These are phyloP conservation scores for Coryphaenoides rupestris DNA, from an alignment of 2,113 vertebrate genomes.

Conservation along the genomic window DNA sequence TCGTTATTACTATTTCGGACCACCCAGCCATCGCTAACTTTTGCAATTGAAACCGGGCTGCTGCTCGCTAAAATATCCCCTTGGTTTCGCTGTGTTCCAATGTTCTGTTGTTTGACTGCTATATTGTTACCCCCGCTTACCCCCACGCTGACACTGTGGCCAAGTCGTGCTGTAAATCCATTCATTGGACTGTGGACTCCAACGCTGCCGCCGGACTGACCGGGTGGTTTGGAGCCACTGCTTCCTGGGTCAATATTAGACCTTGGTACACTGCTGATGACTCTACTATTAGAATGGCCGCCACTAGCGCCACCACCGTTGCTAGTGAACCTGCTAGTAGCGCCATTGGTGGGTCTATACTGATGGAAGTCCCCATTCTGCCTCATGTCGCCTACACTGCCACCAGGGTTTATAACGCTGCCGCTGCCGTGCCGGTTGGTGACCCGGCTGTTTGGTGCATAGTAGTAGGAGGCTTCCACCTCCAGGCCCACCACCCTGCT, in stretches of 20 bases:
- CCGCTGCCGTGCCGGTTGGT: not conserved
- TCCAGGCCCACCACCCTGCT: slow-evolving; percentile 73
- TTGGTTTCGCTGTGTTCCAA: slow-evolving; percentile 22
- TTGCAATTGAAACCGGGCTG: slow-evolving; percentile 18
- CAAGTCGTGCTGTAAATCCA: slow-evolving; percentile 38
- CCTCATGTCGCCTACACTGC: slow-evolving; percentile 18
- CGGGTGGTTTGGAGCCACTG: slow-evolving; percentile 38
- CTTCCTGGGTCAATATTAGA: slow-evolving; percentile 18
- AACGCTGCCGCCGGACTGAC: slow-evolving; percentile 28
- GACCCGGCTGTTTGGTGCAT: slow-evolving; percentile 4
- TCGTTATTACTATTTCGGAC: slow-evolving; percentile 43
- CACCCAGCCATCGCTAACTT: slow-evolving; percentile 22
- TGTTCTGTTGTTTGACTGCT: slow-evolving; percentile 31
- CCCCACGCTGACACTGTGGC: slow-evolving; percentile 22
- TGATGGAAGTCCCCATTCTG: slow-evolving; percentile 3
- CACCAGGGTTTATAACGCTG: slow-evolving; percentile 11
- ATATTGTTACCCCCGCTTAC: slow-evolving; percentile 17
- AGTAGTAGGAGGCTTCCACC: slow-evolving; percentile 63
- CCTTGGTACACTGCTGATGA: slow-evolving; percentile 28
- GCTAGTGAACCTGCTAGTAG: slow-evolving; percentile 15
- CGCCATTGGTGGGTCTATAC: slow-evolving; percentile 22
- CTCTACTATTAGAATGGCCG: slow-evolving; percentile 19
- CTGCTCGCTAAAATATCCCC: slow-evolving; percentile 21
- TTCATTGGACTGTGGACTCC: slow-evolving; percentile 36
- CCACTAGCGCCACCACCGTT: slow-evolving; percentile 5